Base-by-base conservation (phyloP, 2,888 invertebrate species). In the Luperina testacea region DNA sequence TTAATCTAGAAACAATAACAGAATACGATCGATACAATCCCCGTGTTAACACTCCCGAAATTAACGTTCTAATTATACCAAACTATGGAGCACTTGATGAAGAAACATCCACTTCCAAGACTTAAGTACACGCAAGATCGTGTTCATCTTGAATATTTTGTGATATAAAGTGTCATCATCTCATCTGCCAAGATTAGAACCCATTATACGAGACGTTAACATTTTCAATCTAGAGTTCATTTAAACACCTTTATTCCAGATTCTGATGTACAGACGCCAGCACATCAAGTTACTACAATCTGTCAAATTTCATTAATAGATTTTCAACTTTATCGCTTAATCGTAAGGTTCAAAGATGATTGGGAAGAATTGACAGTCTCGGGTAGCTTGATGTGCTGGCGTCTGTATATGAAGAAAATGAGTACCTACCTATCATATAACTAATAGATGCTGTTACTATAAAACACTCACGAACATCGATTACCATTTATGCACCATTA, bases 111-210 rank as follows among this genome's bases (percentile, higher is more conserved):
- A 42, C 51, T 53, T 81, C 6, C 24, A 72, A 53, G 63, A 61
- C 51, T n/a, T 51, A 65, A 20, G 27, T 63, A 38, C n/a, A 63
- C 59, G 57, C 13, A 48, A 48, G 68, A 57, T 63, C 59, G 24
- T 59, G 57, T 72, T 77, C 63, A 27, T 72, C 48, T 77, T 38
- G n/a, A 38, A 81, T 48, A 72, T 73, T 73, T 73, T 64, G 51
- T 61, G 78, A 69, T 72, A 64, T 82, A 82, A 78, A 73, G 72
- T 51, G 38, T 65, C 82, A 82, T 82, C 65, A 70, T 64, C 64
- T 69, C 78, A 72, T 73, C 72, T 71, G 32, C 27, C 65, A 65
- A 53, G 51, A 78, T 82, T 38, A 82, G 53, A 70, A 65, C 51
- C 61, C 70, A 61, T 82, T 82, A 61, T 2, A 8, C 13, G 65